Evolutionary conservation across 1,140 invertebrate species (phyloP).

Genomic region (Lethocerus indicus): DNA sequence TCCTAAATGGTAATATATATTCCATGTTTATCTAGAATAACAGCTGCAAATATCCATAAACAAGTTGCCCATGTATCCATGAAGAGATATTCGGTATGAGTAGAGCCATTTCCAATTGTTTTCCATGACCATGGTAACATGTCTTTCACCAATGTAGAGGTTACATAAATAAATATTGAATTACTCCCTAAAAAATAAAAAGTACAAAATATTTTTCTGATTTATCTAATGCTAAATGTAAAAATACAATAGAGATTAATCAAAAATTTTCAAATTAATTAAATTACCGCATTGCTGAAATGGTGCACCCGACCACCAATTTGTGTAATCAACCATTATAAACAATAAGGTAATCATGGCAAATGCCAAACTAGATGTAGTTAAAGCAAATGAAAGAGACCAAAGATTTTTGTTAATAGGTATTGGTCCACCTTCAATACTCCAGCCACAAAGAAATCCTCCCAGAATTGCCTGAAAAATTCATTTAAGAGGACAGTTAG

Average conservation of each 20-base stretch:
- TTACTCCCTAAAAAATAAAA: conserved; percentile 65
- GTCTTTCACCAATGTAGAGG: conserved; percentile 57
- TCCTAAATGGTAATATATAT: conserved; percentile 48
- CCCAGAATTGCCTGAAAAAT: conserved; percentile 56
- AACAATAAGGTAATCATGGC: conserved; percentile 56
- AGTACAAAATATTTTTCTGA: conserved; percentile 5
- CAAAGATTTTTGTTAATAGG: conserved; percentile 84
- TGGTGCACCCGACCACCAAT: conserved; percentile 66
- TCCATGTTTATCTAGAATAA: conserved; percentile 46
- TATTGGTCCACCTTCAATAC: conserved; percentile 57
- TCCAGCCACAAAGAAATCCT: conserved; percentile 53
- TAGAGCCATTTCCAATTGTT: conserved; percentile 38
- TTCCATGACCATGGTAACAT: conserved; percentile 74
- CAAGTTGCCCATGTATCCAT: conserved; percentile 65
- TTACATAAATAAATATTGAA: conserved; percentile 70
- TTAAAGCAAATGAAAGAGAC: conserved; percentile 68
- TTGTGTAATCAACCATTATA: conserved; percentile 57
- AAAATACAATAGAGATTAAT: background rate
- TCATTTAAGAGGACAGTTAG: too few species aligned
- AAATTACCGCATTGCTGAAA: conserved; percentile 45
- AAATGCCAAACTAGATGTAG: conserved; percentile 48
- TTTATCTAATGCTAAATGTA: background rate
- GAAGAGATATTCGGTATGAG: conserved; percentile 47
- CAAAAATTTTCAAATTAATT: background rate
- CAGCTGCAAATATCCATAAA: conserved; percentile 62